Conservation (phyloP, 2,888 invertebrate genomes). For the Drosophila prostipennis region DNA sequence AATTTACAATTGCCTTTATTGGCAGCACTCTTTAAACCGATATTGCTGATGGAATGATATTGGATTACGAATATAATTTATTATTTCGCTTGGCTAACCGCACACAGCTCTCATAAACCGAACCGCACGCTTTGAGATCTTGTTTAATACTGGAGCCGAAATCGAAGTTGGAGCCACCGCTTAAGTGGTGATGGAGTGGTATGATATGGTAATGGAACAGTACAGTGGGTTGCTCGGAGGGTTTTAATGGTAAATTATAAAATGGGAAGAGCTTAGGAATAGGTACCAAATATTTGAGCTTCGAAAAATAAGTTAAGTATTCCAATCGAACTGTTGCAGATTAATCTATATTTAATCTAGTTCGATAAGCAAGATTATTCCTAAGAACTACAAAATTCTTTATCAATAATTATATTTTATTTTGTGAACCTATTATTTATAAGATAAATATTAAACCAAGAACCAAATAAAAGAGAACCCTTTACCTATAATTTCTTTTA, state of each 20-base stretch:
- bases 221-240: constrained; percentile 38
- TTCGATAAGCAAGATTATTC: too few species aligned
- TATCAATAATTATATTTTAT: too few species aligned
- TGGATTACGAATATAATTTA: constrained; percentile 31
- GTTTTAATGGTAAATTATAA: too few species aligned
- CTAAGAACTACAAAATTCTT: too few species aligned
- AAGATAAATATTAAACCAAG: neutral
- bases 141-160: constrained; percentile 70
- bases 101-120: constrained; percentile 20
- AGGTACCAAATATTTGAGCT: too few species aligned
- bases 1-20: constrained; percentile 33
- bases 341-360: too few species aligned
- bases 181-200: constrained; percentile 52
- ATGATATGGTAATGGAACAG: constrained; percentile 32
- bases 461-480: too few species aligned
- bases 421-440: neutral
- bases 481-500: neutral
- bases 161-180: constrained; percentile 55
- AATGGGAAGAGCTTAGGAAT: too few species aligned
- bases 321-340: too few species aligned
- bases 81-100: constrained; percentile 11
- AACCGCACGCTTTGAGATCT: constrained; percentile 70
- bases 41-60: constrained; percentile 20
- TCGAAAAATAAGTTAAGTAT: too few species aligned
- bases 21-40: constrained; percentile 13